Base-by-base conservation (phyloP, 2,113 vertebrate species). In the Bufo gargarizans region DNA sequence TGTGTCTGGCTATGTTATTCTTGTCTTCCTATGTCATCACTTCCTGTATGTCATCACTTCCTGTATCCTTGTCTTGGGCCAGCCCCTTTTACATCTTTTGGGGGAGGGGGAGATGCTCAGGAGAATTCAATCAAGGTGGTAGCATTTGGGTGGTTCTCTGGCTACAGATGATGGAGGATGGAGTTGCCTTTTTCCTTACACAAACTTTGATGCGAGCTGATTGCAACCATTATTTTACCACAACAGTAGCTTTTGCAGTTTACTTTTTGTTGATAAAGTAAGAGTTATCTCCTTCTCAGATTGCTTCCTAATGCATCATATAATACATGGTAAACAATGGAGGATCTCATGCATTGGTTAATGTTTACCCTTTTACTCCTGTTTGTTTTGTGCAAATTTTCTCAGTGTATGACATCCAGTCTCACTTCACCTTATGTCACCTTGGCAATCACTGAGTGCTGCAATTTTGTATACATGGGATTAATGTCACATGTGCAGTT, bases 401-500 rank as follows among this genome's bases (percentile, higher is more conserved):
- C 10, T 47, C 17, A 49, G 33, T 49, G 17, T 76, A 33, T 45
- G 83, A n/a, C 53, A 59, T 33, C 53, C 69, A 85, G 47, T 13
- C 53, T n/a, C 72, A 63, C 65, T 58, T 3, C 74, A 77, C 45
- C 74, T 78, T 63, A 65, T 78, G 19, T 67, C 50, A 86, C 76
- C 85, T 86, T 77, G 72, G 58, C 47, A 49, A 79, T 63, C 76
- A 55, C 1, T n/a, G 61, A 59, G 13, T 67, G 76, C 16, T 77
- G 74, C 47, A 55, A 69, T 86, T 77, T 86, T 86, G 85, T 86
- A 86, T 79, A 86, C 85, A 80, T 56, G 50, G 77, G 47, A 80
- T 87, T 80, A 69, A 80, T 67, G 85, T 86, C 85, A 86, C 85
- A 86, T 69, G 85, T 55, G 58, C n/a, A 55, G 58, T 53, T 61